These are phyloP conservation scores for Phortica magna DNA, from an alignment of 2,888 invertebrate species.

Conservation along the genomic window DNA sequence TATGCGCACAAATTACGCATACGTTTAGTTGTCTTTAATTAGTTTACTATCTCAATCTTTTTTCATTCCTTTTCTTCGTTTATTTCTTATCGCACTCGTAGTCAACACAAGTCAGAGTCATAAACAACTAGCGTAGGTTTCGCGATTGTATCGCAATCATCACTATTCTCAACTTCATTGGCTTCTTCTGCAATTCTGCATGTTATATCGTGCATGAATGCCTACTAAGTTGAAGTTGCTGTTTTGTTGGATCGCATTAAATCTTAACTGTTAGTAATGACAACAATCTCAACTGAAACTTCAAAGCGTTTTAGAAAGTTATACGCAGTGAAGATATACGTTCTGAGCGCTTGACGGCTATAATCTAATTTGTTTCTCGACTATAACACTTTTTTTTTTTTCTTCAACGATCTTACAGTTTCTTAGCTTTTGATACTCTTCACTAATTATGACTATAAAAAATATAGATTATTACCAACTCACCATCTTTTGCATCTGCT, in stretches of 20 bases:
- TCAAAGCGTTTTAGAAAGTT: no score
- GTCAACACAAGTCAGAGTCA: neutral
- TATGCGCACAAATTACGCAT: conserved; percentile 27
- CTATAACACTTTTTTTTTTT: no score
- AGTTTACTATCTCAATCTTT: neutral
- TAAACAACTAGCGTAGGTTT: neutral
- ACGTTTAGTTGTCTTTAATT: neutral
- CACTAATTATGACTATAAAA: neutral
- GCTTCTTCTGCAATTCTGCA: neutral
- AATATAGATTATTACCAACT: neutral
- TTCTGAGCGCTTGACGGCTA: no score
- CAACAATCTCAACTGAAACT: no score
- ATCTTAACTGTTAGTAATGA: no score
- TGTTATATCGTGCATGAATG: neutral
- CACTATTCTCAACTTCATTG: neutral
- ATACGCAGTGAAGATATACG: no score
- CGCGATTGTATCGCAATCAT: neutral
- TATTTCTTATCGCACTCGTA: no score
- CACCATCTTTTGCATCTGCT: no score
- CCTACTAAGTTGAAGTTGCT: neutral
- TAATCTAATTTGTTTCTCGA: no score
- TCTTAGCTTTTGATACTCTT: neutral
- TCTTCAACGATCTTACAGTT: neutral
- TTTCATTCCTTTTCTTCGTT: neutral
- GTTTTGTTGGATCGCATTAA: no score